Evolutionary conservation across 2,113 vertebrate genomes (phyloP), one percentile per base, ranked within the genome.

Genomic region (Petrocephalus microphthalmus): DNA sequence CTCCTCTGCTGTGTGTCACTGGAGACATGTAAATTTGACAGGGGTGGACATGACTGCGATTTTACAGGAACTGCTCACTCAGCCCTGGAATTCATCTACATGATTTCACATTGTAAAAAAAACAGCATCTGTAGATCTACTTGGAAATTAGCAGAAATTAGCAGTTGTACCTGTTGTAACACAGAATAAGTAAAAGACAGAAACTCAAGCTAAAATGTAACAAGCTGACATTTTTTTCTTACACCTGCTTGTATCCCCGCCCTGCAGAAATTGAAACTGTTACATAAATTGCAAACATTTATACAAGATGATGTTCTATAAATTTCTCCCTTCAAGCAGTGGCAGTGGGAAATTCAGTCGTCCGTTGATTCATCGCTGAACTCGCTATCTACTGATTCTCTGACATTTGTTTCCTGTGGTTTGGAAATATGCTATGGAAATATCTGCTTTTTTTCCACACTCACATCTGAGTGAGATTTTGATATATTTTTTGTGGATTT

Each of bases 381-480:
- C 20, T 67, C 67, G 29, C 45, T 64, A 67, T 67, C 57, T 25
- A 8, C 56, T 54, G 29, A 15, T 56, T 37, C 53, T 57, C 52
- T 67, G 42, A 5, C 15, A 47, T 87, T 64, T 20, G 67, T 29
- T 87, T 87, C 86, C 57, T 64, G 86, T 64, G 86, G 86, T 87
- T 29, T 64, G 86, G 86, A 87, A 87, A 87, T 87, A 87, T 87
- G 53, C 53, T 42, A 22, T 57, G 54, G 85, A 86, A 86, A 42
- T 57, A 37, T 57, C 53, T 57, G n/a, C 42, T 67, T 64, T 87
- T 87, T 87, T 87, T 87, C 86, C 86, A 87, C 67, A 42, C 29
- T 25, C 11, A 47, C 29, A 49, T 64, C n/a, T 67, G 86, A 64
- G 33, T 47, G 57, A 86, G 22, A 67, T 87, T 87, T 87, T 22